Evolutionary conservation across 1,140 invertebrate species (phyloP), one percentile per base, ranked within the genome.

Genomic region (Sycophila sp.): DNA sequence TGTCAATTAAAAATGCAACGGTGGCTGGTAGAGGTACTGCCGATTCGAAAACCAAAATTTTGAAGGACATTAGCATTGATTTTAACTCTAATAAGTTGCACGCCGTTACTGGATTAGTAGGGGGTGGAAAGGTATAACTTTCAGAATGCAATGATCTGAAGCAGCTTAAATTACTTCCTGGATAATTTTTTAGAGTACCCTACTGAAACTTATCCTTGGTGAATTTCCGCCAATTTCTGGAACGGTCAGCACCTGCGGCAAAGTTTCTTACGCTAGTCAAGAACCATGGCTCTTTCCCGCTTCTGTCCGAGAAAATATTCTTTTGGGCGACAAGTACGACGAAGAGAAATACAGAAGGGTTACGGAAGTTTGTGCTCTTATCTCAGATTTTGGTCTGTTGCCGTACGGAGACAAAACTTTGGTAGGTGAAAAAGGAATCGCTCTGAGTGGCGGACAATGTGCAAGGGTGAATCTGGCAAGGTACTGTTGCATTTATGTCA

Each of bases 401-500:
- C 90, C 91, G 17, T 89, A 91, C 73, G 92, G 92, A 7, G 96
- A 98, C 80, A 90, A 91, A 76, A 98, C 96, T 0, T 87, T 96
- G 51, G 94, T 98, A 8, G 96, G 96, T 1, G 91, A 93, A 71
- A 87, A 93, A 73, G 96, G 96, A 36, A 90, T 94, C 13, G 90
- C 89, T 69, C 86, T 95, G 4, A 96, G 94, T 82, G 96, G 96
- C 59, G 96, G 97, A 38, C 96, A 98, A 84, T 92, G 93, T 75
- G 96, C 96, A 0, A 89, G 96, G 75, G 92, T 98, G 2, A 96
- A 94, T 76, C 86, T 96, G 40, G 95, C 95, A 1, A 51, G 62
- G 62, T 53, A 59, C 5, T 56, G n/a, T 36, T 56, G 1, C 11
- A 8, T 6, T 4, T 53, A 28, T 53, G 47, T 63, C 7, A 72